These are phyloP conservation scores for Agrotis exclamationis DNA, from an alignment of 2,888 invertebrate genomes.

Conservation along the genomic window DNA sequence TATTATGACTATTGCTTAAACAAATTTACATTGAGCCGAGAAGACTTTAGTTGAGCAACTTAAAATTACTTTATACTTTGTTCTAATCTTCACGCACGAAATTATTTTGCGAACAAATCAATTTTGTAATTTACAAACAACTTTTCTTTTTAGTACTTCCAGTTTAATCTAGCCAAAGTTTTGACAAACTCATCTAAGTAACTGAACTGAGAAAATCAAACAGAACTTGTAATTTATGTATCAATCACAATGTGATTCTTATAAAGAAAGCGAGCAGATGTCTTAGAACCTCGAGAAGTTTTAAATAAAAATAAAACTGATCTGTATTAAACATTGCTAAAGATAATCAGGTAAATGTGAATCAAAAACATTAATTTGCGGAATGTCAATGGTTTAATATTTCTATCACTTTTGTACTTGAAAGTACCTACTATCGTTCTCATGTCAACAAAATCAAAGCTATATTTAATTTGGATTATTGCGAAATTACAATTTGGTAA, in stretches of 20 bases:
- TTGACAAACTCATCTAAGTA: not conserved
- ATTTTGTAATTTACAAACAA: conserved; percentile 31
- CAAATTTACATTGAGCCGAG: conserved; percentile 66
- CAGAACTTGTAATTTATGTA: not conserved
- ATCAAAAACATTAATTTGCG: not conserved
- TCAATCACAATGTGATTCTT: not conserved
- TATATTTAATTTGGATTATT: not conserved
- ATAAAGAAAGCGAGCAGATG: not conserved
- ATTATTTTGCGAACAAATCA: conserved; percentile 17
- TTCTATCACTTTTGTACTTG: conserved; percentile 10
- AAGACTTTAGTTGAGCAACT: conserved; percentile 59
- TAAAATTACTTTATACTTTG: conserved; percentile 52
- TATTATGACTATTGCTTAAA: conserved; percentile 67
- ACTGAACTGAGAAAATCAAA: not conserved
- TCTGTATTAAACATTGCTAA: not conserved
- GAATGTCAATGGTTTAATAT: not conserved
- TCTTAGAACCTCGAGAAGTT: not conserved
- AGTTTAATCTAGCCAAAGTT: conserved; percentile 20
- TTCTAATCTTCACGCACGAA: conserved; percentile 20
- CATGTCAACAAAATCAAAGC: not conserved
- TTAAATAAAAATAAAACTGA: too few relatives aligned
- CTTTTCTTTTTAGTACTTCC: conserved; percentile 18
- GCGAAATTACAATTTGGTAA: not conserved
- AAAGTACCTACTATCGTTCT: not conserved
- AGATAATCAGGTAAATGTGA: too few relatives aligned